Evolutionary conservation across 1,140 invertebrate species (phyloP).

Genomic region (Planococcus citri): DNA sequence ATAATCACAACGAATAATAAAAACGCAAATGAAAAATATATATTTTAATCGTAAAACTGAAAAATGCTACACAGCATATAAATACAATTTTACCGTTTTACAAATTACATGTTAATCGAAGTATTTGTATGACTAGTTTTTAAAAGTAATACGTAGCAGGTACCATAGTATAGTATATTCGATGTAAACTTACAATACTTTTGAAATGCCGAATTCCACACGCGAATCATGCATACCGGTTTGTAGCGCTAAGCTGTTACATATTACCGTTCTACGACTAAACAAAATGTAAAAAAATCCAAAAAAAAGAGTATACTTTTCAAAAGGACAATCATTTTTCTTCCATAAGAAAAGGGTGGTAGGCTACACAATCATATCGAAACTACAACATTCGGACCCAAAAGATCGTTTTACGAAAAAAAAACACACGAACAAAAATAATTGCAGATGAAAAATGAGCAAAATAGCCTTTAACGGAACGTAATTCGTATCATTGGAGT

Average conservation of each 20-base stretch:
- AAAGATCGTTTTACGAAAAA: too few relatives aligned
- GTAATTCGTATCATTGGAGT: too few relatives aligned
- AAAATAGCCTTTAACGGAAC: too few relatives aligned
- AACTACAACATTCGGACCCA: too few relatives aligned
- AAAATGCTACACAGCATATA: constrained; percentile 5
- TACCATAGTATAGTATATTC: not conserved
- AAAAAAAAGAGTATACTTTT: not conserved
- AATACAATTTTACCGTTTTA: not conserved
- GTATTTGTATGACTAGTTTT: constrained; percentile 1
- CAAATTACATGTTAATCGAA: not conserved
- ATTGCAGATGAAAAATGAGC: too few relatives aligned
- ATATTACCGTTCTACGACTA: not conserved
- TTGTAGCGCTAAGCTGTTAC: not conserved
- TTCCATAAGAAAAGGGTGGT: too few relatives aligned
- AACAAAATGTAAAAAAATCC: not conserved
- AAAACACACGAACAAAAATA: too few relatives aligned
- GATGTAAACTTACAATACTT: constrained; percentile 3
- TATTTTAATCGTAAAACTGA: constrained; percentile 1
- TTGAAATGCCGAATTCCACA: not conserved
- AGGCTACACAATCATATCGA: too few relatives aligned
- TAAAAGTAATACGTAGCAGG: not conserved
- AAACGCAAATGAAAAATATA: not conserved
- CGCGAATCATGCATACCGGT: not conserved
- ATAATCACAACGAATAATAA: not conserved
- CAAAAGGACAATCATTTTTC: too few relatives aligned